phyloP scores from a whole-genome alignment of 1,140 invertebrate genomes.

The Aradophagus sp. region DNA sequence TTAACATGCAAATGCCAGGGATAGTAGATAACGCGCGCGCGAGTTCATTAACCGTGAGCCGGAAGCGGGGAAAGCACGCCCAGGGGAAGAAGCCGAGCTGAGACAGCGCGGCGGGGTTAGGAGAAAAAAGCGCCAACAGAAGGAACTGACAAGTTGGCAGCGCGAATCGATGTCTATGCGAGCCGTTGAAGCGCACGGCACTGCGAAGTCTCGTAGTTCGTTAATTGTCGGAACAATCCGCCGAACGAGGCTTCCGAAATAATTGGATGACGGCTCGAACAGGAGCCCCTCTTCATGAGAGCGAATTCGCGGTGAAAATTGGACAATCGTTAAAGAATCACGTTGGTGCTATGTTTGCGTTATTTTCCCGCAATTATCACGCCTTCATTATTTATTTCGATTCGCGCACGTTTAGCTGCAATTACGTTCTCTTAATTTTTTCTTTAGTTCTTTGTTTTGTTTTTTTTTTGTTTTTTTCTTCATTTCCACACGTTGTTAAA shows the following conservation, averaged over 20 bases:
- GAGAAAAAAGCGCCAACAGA: constrained; percentile 12
- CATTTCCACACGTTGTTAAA: too few species aligned
- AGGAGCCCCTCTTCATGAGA: constrained; percentile 61
- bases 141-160: constrained; percentile 44
- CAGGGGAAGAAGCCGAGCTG: background rate
- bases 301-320: constrained; percentile 68
- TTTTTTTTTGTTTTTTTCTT: too few species aligned
- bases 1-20: constrained; percentile 21
- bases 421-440: too few species aligned
- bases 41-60: constrained; percentile 39
- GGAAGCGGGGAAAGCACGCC: constrained; percentile 6
- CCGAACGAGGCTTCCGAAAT: constrained; percentile 65
- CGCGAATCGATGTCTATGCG: constrained; percentile 36
- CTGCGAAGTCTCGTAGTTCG: constrained; percentile 48
- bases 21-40: constrained; percentile 29
- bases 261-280: constrained; percentile 68
- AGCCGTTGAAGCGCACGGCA: constrained; percentile 35
- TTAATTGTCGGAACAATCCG: constrained; percentile 67
- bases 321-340: constrained; percentile 54
- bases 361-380: constrained; percentile 19
- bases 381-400: too few species aligned
- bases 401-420: too few species aligned
- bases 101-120: background rate
- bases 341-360: constrained; percentile 28
- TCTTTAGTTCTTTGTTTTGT: too few species aligned